These are phyloP conservation scores for Calcarius lapponicus DNA, from an alignment of 2,797 vertebrate genomes.

Conservation along the genomic window DNA sequence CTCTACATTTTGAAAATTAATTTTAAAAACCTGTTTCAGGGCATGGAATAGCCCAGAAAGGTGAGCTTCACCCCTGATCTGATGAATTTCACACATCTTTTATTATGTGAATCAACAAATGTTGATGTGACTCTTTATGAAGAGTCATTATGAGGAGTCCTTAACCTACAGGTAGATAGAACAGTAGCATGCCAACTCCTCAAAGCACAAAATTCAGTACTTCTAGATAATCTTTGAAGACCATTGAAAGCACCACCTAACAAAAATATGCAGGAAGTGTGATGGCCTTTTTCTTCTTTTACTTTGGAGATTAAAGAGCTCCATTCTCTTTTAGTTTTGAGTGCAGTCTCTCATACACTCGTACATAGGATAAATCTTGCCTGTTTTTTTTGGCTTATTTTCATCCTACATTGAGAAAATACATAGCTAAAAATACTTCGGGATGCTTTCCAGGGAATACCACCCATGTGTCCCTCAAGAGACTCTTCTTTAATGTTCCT, in stretches of 20 bases:
- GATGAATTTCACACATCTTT: background rate
- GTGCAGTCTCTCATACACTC: background rate
- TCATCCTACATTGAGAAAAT: slow-evolving; percentile 22
- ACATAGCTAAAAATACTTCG: slow-evolving; percentile 11
- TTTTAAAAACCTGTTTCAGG: background rate
- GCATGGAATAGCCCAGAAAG: background rate
- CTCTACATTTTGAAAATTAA: background rate
- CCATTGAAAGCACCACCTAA: background rate
- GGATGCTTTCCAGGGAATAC: slow-evolving; percentile 44
- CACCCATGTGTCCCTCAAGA: slow-evolving; percentile 24
- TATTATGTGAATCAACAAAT: background rate
- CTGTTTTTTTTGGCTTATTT: background rate
- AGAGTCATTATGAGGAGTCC: background rate
- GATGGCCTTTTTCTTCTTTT: background rate
- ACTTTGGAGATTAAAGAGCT: background rate
- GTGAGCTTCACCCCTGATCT: background rate
- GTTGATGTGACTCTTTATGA: background rate
- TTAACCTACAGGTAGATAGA: background rate
- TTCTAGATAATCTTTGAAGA: background rate
- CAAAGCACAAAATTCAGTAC: background rate
- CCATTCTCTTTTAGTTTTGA: background rate
- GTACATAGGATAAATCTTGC: background rate
- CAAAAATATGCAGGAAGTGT: background rate
- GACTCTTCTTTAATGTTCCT: slow-evolving; percentile 35
- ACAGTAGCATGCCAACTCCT: background rate